Percentiles rank a stretch among this genome's conserved stretches.
Conservation (phyloP, 2,113 vertebrate genomes). For the Sturnira hondurensis region DNA sequence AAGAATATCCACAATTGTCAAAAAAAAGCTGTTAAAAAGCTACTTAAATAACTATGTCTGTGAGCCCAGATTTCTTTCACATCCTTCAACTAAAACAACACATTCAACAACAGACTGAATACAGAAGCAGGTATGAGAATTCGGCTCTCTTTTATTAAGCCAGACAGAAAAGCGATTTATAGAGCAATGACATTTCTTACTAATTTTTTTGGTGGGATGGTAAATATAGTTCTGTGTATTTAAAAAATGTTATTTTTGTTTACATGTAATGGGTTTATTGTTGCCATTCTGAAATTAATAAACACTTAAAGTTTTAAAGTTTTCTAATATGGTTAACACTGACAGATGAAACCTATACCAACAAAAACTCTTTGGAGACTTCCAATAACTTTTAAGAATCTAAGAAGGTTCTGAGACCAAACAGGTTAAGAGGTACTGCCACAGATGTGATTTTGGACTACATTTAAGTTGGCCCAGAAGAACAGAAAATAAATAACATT, state of each 20-base stretch:
- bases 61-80: slow-evolving; percentile 19
- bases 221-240: not conserved
- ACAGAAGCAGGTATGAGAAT: not conserved
- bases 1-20: not conserved
- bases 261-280: not conserved
- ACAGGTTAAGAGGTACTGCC: not conserved
- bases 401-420: not conserved
- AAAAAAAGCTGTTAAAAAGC: slow-evolving; percentile 2
- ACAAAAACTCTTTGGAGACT: not conserved
- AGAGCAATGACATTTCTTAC: not conserved
- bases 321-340: not conserved
- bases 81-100: slow-evolving; percentile 32
- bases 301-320: not conserved
- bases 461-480: not conserved
- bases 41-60: not conserved
- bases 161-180: not conserved
- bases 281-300: slow-evolving; percentile 16
- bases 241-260: slow-evolving; percentile 33
- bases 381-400: not conserved
- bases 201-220: not conserved
- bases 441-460: not conserved
- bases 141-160: not conserved
- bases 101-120: not conserved
- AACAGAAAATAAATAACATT: not conserved
- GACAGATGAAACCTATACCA: not conserved